Base-by-base conservation (phyloP, 2,113 vertebrate genomes). In the Anoura caudifer region DNA sequence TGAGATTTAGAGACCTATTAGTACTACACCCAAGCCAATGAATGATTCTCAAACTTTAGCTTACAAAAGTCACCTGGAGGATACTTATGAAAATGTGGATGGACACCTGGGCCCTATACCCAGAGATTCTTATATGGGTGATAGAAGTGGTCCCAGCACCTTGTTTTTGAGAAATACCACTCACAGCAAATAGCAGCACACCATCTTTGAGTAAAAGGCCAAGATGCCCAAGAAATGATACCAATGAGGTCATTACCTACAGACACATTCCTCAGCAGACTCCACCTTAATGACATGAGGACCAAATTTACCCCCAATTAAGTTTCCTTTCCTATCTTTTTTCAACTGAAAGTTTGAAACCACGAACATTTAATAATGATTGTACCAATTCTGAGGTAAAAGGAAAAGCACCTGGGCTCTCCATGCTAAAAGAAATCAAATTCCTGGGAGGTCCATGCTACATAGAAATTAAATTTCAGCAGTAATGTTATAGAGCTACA, bases 371-470 rank as follows among this genome's bases (percentile, higher is more conserved):
- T 96, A 85, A 70, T 83, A 97, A 91, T 84, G 95, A 97, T 76
- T 95, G 93, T 97, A 93, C 52, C 82, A 93, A 87, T 89, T 95
- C 54, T 52, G 82, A 97, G 91, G 95, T 93, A 95, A 96, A 95
- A 94, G 65, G 81, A 96, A 96, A 84, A 97, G 96, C 96, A 97
- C 92, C 92, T 94, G 95, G 95, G 94, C 90, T 92, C 69, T 87
- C 45, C 83, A 59, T 33, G 77, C 43, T 88, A 72, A 70, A 96
- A 92, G 47, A 82, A 95, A 90, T 1, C 33, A 20, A 97, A 95
- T 79, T 92, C 41, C 43, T 69, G 81, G 56, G 91, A 90, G 31
- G 77, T 50, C 72, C 16, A 24, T 11, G 75, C 33, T 85, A 59
- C 26, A 38, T 0, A 95, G 80, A 80, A 91, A 87, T 76, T 17